Evolutionary conservation across 37 sponge, comb jelly and placozoan species (phyloP), one percentile per base, ranked within the genome.

Genomic region (Beroe ovata): DNA sequence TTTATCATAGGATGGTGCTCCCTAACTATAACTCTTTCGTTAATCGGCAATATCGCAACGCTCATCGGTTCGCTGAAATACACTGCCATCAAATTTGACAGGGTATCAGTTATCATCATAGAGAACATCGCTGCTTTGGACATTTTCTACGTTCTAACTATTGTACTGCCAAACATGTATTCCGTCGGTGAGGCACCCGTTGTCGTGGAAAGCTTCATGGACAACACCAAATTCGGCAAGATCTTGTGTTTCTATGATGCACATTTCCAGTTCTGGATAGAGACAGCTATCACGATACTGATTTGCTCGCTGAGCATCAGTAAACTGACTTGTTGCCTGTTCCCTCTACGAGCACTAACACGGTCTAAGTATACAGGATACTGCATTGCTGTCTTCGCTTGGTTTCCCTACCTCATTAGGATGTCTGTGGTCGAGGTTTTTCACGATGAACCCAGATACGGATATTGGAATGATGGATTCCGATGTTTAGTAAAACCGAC

Each of bases 281-380:
- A 14, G 23, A 21, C 29, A 6, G 63, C 63, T 4, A 28, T 25
- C 8, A 28, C 63, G 8, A 23, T 16, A 23, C 23, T 62, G 63
- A 62, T 62, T 23, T 62, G 63, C 63, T 14, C 63, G 23, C 63
- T 62, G 63, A 62, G 29, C 63, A 16, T 62, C 63, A 62, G 63
- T 23, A 62, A 62, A 23, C 63, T 62, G 63, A 14, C 20, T 16
- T 62, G 63, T 16, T 25, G 23, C 28, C 28, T 62, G 63, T 62
- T 25, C 63, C 63, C 63, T 4, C 29, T 62, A 23, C 63, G 29
- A 3, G 23, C 63, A 14, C 8, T 28, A 21, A 62, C 63, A 4
- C 23, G 63, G 19, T 25, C 63, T 23, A 14, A 14, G 29, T 6
- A 21, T 23, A 62, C 29, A 6, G 63, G 63, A 14, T 25, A 25